Conservation (phyloP, 2,113 vertebrate genomes). For the Hippocampus guttulatus region DNA sequence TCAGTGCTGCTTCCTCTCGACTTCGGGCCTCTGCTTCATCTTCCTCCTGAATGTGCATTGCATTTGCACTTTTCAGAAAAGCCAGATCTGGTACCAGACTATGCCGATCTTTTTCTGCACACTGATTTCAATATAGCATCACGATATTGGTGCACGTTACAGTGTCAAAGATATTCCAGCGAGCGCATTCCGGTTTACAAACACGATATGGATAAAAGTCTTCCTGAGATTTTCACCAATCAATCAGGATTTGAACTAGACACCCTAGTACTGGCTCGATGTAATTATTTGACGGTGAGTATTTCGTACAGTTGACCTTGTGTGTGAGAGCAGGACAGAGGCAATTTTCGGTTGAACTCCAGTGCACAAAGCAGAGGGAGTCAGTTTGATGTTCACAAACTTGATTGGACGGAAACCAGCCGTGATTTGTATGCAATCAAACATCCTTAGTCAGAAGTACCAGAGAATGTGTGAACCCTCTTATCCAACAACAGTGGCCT, state of each 20-base stretch:
- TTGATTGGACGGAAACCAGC: too few relatives aligned
- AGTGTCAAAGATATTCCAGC: neutral
- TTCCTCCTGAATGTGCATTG: constrained; percentile 72
- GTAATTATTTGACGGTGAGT: neutral
- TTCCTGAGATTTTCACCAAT: too few relatives aligned
- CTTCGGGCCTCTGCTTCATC: constrained; percentile 72
- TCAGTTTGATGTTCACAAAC: too few relatives aligned
- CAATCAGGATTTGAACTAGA: neutral
- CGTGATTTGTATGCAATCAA: too few relatives aligned
- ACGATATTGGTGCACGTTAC: neutral
- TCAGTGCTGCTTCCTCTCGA: constrained; percentile 81
- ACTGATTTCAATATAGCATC: neutral
- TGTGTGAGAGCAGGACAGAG: too few relatives aligned
- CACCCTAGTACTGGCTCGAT: too few relatives aligned
- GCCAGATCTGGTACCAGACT: neutral
- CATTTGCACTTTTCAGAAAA: neutral
- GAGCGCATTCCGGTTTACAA: neutral
- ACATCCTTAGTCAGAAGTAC: too few relatives aligned
- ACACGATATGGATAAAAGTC: neutral
- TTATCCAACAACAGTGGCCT: too few relatives aligned
- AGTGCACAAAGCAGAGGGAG: too few relatives aligned
- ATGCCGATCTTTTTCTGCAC: neutral
- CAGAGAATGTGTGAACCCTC: too few relatives aligned
- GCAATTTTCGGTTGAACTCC: too few relatives aligned
- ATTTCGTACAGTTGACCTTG: neutral